Evolutionary conservation across 2,888 invertebrate species (phyloP), one percentile per base, ranked within the genome.

Genomic region (Mellilla xanthometata): DNA sequence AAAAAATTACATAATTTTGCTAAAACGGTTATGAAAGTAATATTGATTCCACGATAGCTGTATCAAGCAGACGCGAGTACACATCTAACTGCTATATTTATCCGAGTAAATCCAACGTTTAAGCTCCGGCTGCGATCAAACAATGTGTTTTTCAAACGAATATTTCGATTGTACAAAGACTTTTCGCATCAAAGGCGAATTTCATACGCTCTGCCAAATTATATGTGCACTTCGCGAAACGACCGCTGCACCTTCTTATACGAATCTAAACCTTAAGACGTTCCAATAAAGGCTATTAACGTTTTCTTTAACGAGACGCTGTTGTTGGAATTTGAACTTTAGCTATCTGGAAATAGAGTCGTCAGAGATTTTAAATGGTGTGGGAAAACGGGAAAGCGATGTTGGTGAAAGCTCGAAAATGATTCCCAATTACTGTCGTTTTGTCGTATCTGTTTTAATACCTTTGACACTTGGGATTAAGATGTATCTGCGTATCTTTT

Each of bases 351-450:
- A 22, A 22, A 33, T 41, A 41, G 23, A 12, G 12, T 2, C 26
- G 29, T 32, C 2, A 3, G 2, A 3, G n/a, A 10, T 8, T 11
- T n/a, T 10, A 12, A 10, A 19, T 24, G 19, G 12, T 12, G 33
- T 6, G 11, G 29, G 24, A 7, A 2, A 11, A 23, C 27, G 3
- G 32, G 8, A 32, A 31, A 15, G 2, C 3, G 27, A 38, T 27
- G 13, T 44, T 36, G 10, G 35, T 10, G 33, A 50, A 49, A 39
- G 56, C 53, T 62, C 56, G 54, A 56, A 61, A 65, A 62, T 62
- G 60, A 67, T 65, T 64, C 57, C 59, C 59, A 65, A 68, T 70
- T 66, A 65, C 57, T 57, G 56, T 43, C 52, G 54, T 60, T 57
- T 46, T 45, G 51, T 48, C 56, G 52, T 55, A 58, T 62, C 57